Base-by-base conservation (phyloP, 2,888 invertebrate species). In the Euplagia quadripunctaria region DNA sequence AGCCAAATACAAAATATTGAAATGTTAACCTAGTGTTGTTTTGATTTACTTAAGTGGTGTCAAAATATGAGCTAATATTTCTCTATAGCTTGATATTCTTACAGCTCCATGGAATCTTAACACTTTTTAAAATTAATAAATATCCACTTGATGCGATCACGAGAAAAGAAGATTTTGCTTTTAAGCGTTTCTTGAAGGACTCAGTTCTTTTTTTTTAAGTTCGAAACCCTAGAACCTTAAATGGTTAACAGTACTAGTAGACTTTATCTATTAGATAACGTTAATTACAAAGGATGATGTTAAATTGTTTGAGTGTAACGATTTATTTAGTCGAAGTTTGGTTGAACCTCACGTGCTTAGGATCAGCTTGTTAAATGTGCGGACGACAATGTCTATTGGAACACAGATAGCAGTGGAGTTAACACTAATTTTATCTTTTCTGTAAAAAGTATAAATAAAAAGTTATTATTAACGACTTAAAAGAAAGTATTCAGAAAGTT, bases 311-410 rank as follows among this genome's bases (percentile, higher is more conserved):
- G 74, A 65, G 73, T 70, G 75, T 71, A 74, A 79, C 75, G 78
- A 82, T 83, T 85, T 86, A 86, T 86, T 87, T 87, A 88, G 80
- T 79, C 80, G 79, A 77, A 77, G 74, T 78, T 31, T 70, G 78
- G 75, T 73, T 84, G 87, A 86, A 82, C 79, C 82, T 77, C 80
- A 81, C 83, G 79, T 80, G 86, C 85, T 87, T 85, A 85, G 90
- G 90, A 91, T 91, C 91, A 90, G 89, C 88, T 88, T 91, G 89
- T 89, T 93, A 94, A 94, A 94, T 94, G 93, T 94, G 91, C 90
- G 92, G 93, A 93, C 88, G 91, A 90, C 92, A 89, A 84, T 89
- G 89, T 90, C 86, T 89, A 82, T 86, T 79, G 80, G 88, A 80
- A 89, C 81, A 90, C 49, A 64, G 81, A 64, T 58, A 71, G 49